These are phyloP conservation scores for Artibeus jamaicensis DNA, from an alignment of 2,797 vertebrate genomes.

Conservation along the genomic window DNA sequence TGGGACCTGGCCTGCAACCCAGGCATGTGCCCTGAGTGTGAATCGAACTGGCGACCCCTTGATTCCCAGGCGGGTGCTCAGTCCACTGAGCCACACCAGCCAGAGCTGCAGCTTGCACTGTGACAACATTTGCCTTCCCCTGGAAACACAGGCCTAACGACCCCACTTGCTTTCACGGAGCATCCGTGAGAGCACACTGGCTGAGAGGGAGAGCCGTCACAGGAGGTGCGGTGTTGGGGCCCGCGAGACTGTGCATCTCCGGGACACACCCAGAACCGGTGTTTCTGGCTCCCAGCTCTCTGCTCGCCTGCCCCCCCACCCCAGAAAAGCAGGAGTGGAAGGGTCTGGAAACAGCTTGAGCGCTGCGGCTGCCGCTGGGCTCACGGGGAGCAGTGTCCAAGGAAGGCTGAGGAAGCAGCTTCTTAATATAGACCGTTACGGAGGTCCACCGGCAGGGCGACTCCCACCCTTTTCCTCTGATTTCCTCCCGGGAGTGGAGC, in stretches of 20 bases:
- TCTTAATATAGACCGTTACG: conserved; percentile 23
- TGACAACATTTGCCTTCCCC: background rate
- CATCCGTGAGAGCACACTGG: background rate
- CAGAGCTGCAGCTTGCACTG: background rate
- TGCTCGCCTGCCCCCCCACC: background rate
- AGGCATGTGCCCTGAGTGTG: too few relatives aligned
- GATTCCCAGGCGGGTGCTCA: too few relatives aligned
- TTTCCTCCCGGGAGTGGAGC: conserved; percentile 44
- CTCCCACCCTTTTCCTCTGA: conserved; percentile 41
- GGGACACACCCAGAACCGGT: background rate
- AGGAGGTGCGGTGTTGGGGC: background rate
- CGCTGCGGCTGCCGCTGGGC: background rate
- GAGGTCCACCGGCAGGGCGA: background rate
- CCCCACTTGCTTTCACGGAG: background rate
- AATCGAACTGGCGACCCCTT: too few relatives aligned
- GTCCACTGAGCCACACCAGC: too few relatives aligned
- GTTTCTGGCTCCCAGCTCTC: background rate
- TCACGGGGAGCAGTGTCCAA: background rate
- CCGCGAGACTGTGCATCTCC: background rate
- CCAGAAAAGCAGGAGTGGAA: background rate
- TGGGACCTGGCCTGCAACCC: too few relatives aligned
- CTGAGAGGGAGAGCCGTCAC: background rate
- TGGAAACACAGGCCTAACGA: background rate
- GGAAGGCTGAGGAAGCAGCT: background rate
- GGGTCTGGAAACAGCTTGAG: background rate